These are phyloP conservation scores for Nymphalis c-album DNA, from an alignment of 2,888 invertebrate species.

Conservation along the genomic window DNA sequence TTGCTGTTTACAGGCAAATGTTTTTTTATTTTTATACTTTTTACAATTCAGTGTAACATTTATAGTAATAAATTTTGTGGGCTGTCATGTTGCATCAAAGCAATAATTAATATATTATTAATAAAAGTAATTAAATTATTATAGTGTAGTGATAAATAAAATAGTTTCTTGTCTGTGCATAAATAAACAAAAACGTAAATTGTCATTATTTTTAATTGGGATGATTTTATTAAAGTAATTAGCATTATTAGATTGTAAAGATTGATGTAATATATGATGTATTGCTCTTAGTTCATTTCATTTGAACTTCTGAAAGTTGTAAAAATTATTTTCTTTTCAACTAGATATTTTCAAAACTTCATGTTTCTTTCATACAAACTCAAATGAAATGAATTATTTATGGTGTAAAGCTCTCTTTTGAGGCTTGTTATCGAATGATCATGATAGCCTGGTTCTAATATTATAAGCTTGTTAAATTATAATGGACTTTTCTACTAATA, in stretches of 20 bases:
- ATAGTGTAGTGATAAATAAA: not conserved
- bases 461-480: conserved; percentile 10
- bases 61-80: not conserved
- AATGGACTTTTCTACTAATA: not conserved
- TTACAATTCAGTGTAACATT: not conserved
- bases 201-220: no score
- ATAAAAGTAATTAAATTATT: not conserved
- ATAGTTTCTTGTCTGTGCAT: not conserved
- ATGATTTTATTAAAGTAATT: no score
- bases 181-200: not conserved
- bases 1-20: not conserved
- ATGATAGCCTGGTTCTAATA: conserved; percentile 5
- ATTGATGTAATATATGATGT: no score
- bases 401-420: not conserved
- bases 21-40: conserved; percentile 1
- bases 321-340: no score
- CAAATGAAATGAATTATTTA: not conserved
- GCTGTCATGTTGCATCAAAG: conserved; percentile 20
- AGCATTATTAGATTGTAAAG: no score
- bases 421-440: not conserved
- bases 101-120: conserved; percentile 7
- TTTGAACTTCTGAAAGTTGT: no score
- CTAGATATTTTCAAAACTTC: not conserved
- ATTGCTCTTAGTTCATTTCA: no score
- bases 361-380: not conserved